Evolutionary conservation across 2,113 vertebrate genomes (phyloP).

Genomic region (Arothron firmamentum): DNA sequence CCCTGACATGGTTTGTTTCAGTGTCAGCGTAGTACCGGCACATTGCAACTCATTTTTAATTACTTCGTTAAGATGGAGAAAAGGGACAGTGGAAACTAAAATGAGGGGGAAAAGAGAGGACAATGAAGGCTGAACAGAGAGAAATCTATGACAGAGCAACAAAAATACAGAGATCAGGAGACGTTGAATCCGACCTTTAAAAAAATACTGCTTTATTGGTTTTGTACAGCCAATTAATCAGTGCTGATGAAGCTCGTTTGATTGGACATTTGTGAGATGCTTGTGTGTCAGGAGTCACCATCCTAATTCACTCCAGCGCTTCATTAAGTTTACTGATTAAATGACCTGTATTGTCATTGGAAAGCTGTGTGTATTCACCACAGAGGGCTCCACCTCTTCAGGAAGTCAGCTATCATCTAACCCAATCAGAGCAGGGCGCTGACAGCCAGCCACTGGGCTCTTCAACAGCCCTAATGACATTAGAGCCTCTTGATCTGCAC

Average conservation of each 20-base stretch:
- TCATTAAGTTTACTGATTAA: slow-evolving; percentile 49
- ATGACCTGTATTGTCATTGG: slow-evolving; percentile 14
- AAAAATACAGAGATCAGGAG: neutral
- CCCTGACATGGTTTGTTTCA: slow-evolving; percentile 14
- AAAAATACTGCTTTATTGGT: no score
- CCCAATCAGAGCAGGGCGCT: slow-evolving; percentile 52
- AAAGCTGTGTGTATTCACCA: slow-evolving; percentile 3
- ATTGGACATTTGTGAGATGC: slow-evolving; percentile 19
- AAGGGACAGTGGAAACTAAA: slow-evolving; percentile 30
- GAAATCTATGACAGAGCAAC: slow-evolving; percentile 12
- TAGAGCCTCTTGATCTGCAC: slow-evolving; percentile 56
- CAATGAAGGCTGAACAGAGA: neutral
- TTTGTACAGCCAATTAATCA: no score
- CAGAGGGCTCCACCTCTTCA: slow-evolving; percentile 24
- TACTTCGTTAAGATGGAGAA: slow-evolving; percentile 29
- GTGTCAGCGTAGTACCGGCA: slow-evolving; percentile 41
- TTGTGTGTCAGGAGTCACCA: slow-evolving; percentile 19
- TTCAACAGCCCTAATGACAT: slow-evolving; percentile 63
- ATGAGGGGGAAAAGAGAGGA: slow-evolving; percentile 3
- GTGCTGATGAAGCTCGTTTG: neutral
- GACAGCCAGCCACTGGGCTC: slow-evolving; percentile 42
- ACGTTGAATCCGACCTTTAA: no score
- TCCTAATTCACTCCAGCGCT: slow-evolving; percentile 49
- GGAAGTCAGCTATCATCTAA: slow-evolving; percentile 45
- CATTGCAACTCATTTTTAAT: slow-evolving; percentile 49